phyloP scores from a whole-genome alignment of 2,113 vertebrate genomes.

The Cynocephalus volans region DNA sequence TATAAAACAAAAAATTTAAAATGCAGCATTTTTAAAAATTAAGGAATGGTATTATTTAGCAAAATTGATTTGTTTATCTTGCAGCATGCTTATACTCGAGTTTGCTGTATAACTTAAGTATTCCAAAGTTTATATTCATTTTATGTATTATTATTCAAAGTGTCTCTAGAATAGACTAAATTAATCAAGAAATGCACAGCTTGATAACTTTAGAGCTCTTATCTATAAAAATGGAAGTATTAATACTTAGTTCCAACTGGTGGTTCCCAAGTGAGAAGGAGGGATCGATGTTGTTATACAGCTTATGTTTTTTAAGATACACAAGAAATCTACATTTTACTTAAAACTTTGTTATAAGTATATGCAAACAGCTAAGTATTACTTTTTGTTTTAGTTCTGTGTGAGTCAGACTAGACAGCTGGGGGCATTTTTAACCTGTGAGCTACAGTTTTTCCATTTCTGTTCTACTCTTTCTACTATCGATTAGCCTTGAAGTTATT shows the following conservation, averaged over 20 bases:
- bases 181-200: neutral
- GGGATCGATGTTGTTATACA: neutral
- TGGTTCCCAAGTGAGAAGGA: neutral
- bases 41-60: neutral
- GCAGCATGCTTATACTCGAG: neutral
- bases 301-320: neutral
- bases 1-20: neutral
- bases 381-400: neutral
- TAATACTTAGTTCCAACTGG: neutral
- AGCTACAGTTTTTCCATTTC: neutral
- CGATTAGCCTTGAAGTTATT: neutral
- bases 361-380: neutral
- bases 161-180: neutral
- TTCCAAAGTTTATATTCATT: neutral
- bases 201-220: neutral
- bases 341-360: neutral
- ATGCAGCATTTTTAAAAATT: neutral
- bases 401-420: neutral
- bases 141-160: neutral
- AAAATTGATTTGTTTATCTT: neutral
- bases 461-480: neutral
- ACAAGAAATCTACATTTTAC: neutral
- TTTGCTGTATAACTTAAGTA: neutral
- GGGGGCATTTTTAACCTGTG: neutral
- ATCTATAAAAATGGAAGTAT: neutral